Percentiles rank a stretch among this genome's conserved stretches.
Evolutionary conservation across 2,797 vertebrate genomes (phyloP).

Genomic region (Malacoraja senta): DNA sequence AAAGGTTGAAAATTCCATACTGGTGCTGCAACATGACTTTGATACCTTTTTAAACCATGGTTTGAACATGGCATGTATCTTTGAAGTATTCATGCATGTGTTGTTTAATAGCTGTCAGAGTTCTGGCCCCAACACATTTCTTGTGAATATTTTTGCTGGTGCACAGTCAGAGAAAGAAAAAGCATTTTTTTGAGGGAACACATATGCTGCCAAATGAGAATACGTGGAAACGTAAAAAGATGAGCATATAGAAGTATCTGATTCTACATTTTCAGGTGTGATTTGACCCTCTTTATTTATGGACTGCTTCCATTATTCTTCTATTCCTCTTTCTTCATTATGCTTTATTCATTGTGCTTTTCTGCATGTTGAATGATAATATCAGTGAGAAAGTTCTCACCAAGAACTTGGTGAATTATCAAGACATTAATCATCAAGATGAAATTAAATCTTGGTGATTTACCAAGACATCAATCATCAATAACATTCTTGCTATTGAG

Average conservation of each 20-base stretch:
- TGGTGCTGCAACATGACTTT: background rate
- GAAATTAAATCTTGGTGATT: too few relatives aligned
- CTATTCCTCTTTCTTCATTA: too few relatives aligned
- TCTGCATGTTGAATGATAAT: background rate
- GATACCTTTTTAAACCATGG: background rate
- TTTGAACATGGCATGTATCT: background rate
- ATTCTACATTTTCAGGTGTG: background rate
- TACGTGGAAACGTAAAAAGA: background rate
- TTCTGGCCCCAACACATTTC: background rate
- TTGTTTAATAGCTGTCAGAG: background rate
- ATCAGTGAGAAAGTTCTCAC: background rate
- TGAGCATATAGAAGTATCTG: background rate
- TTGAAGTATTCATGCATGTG: background rate
- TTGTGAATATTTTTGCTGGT: background rate
- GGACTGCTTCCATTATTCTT: too few relatives aligned
- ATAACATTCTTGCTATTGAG: too few relatives aligned
- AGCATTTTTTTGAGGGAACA: background rate
- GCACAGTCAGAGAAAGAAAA: background rate
- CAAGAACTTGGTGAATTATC: background rate
- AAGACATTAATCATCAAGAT: too few relatives aligned
- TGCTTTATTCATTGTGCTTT: background rate
- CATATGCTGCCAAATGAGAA: background rate
- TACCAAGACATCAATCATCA: too few relatives aligned
- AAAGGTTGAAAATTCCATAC: background rate
- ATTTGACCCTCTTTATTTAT: background rate